These are phyloP conservation scores for Hydrophis major DNA, from an alignment of 2,797 vertebrate genomes.

Conservation along the genomic window DNA sequence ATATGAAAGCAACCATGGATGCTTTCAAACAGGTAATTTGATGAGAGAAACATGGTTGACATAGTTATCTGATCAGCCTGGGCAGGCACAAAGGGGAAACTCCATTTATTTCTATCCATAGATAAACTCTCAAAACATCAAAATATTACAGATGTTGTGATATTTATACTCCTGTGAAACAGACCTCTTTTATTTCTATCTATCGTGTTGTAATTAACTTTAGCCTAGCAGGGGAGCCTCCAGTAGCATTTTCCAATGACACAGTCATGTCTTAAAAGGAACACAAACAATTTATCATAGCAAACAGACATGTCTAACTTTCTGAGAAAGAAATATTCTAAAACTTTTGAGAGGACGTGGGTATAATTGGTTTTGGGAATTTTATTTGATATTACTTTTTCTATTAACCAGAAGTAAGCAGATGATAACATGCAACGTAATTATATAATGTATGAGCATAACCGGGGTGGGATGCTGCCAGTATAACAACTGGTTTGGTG, in stretches of 20 bases:
- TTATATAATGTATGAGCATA: neutral
- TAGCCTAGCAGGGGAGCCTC: slow-evolving; percentile 19
- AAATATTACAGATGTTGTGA: slow-evolving; percentile 12
- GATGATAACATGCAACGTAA: slow-evolving; percentile 10
- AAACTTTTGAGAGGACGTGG: slow-evolving; percentile 7
- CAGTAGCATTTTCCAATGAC: slow-evolving; percentile 13
- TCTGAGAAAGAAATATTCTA: neutral
- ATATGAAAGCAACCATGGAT: neutral
- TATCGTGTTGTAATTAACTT: slow-evolving; percentile 26
- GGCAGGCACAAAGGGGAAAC: neutral
- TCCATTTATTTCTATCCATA: neutral
- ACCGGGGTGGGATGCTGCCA: too few relatives aligned
- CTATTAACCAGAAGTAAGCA: neutral
- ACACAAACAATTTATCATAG: slow-evolving; percentile 14
- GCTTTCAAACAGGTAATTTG: neutral
- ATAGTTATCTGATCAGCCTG: slow-evolving; percentile 13
- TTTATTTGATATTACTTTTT: slow-evolving; percentile 19
- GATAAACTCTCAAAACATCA: neutral
- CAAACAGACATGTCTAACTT: slow-evolving; percentile 28
- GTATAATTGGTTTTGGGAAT: neutral
- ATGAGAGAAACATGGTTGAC: slow-evolving; percentile 9
- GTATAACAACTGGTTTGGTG: too few relatives aligned
- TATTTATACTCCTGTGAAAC: slow-evolving; percentile 21
- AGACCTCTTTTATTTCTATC: neutral
- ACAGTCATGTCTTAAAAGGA: slow-evolving; percentile 30